Percentiles rank a stretch among this genome's conserved stretches.
phyloP scores from a whole-genome alignment of 2,797 vertebrate species.

The Bovichtus variegatus region DNA sequence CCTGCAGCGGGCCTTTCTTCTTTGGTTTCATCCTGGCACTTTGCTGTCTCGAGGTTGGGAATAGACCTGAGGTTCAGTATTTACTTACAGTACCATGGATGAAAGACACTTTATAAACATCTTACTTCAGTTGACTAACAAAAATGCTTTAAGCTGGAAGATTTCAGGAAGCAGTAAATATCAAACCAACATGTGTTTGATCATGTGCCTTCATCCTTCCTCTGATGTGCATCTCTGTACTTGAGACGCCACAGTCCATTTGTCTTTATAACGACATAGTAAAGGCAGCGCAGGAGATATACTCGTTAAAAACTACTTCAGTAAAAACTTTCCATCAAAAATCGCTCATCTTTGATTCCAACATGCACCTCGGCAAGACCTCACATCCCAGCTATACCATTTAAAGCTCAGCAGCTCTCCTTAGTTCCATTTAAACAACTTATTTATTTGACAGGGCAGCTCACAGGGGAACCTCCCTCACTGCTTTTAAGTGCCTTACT shows the following conservation, averaged over 20 bases:
- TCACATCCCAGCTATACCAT: slow-evolving; percentile 13
- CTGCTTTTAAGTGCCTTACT: slow-evolving; percentile 28
- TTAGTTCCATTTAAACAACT: slow-evolving; percentile 19
- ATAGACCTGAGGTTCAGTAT: background rate
- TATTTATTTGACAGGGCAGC: slow-evolving; percentile 37
- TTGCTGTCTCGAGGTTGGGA: background rate
- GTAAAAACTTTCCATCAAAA: slow-evolving; percentile 12
- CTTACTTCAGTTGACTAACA: background rate
- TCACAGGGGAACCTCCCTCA: slow-evolving; percentile 12
- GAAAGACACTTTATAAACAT: background rate
- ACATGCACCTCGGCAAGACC: slow-evolving; percentile 10
- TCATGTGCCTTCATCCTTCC: slow-evolving; percentile 24
- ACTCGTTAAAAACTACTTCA: slow-evolving; percentile 17
- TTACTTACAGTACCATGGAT: slow-evolving; percentile 1
- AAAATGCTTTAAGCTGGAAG: background rate
- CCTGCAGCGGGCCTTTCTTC: background rate
- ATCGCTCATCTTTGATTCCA: slow-evolving; percentile 14
- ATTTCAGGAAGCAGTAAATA: background rate
- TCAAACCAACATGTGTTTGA: slow-evolving; percentile 20
- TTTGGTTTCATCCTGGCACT: background rate
- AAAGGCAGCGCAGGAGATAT: background rate
- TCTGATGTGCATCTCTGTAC: slow-evolving; percentile 26
- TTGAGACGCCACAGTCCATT: slow-evolving; percentile 37
- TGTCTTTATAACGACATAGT: slow-evolving; percentile 3
- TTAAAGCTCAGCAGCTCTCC: slow-evolving; percentile 19